A percentile compares a stretch with the other conserved stretches of the same genome.
phyloP scores from a whole-genome alignment of 2,113 vertebrate species.

The Halcyon senegalensis region DNA sequence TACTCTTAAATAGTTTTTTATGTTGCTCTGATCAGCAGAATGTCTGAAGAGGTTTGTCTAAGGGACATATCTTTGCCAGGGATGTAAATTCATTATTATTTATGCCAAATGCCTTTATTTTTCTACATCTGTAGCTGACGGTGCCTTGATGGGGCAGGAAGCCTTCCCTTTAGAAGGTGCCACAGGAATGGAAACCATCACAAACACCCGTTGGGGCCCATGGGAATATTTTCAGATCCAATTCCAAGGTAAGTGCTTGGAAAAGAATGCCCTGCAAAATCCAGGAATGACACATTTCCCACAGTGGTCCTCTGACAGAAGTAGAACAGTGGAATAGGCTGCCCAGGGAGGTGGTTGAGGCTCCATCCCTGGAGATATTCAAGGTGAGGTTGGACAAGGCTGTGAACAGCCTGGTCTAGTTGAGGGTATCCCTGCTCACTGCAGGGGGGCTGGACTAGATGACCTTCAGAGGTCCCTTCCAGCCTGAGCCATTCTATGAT shows the following conservation, averaged over 20 bases:
- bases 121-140: background rate
- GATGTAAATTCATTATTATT: background rate
- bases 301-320: background rate
- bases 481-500: too few species aligned
- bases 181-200: background rate
- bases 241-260: background rate
- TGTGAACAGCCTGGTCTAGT: too few species aligned
- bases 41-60: background rate
- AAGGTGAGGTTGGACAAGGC: too few species aligned
- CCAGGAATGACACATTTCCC: background rate
- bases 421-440: too few species aligned
- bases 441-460: too few species aligned
- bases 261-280: background rate
- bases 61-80: background rate
- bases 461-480: too few species aligned
- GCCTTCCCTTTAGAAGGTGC: background rate
- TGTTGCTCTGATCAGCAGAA: background rate
- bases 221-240: background rate
- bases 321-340: too few species aligned
- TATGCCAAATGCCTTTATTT: background rate
- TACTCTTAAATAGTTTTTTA: background rate
- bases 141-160: rapidly evolving
- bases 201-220: background rate
- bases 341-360: too few species aligned
- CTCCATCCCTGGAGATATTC: too few species aligned